A percentile compares a stretch with the other conserved stretches of the same genome.
phyloP scores from a whole-genome alignment of 1,140 invertebrate species.

The Drosophila lowei region DNA sequence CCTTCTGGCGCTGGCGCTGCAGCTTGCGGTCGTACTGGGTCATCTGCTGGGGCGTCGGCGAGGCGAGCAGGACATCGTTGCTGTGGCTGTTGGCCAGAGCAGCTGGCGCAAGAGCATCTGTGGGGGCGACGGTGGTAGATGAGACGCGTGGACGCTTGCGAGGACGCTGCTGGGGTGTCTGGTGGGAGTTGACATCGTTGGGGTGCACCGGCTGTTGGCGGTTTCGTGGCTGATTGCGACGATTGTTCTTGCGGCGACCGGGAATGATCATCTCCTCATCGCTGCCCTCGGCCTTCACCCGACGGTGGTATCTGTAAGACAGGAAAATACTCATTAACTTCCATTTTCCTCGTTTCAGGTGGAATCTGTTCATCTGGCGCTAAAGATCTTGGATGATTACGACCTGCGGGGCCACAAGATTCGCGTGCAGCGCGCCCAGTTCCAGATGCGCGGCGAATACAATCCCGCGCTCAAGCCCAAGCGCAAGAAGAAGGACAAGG shows the following conservation, averaged over 20 bases:
- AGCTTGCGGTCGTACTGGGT: conserved; percentile 69
- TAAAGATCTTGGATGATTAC: conserved; percentile 96
- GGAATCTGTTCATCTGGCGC: conserved; percentile 96
- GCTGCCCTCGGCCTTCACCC: conserved; percentile 75
- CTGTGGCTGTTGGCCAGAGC: neutral
- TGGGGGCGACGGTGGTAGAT: conserved; percentile 16
- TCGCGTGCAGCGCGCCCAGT: conserved; percentile 96
- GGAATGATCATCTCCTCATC: conserved; percentile 74
- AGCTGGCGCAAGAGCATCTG: conserved; percentile 19
- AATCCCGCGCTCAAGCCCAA: conserved; percentile 97
- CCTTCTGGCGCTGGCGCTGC: conserved; percentile 69
- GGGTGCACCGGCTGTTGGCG: conserved; percentile 43
- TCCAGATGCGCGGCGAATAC: conserved; percentile 97
- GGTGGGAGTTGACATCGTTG: conserved; percentile 66
- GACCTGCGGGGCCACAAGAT: conserved; percentile 91
- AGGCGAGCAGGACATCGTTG: conserved; percentile 50
- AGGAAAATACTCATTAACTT: neutral
- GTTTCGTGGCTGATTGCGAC: conserved; percentile 40
- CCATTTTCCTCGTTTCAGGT: conserved; percentile 84
- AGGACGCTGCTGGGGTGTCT: conserved; percentile 13
- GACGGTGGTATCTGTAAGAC: conserved; percentile 60
- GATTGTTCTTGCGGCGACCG: conserved; percentile 39
- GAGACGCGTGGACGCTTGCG: conserved; percentile 43
- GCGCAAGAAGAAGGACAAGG: conserved; percentile 94
- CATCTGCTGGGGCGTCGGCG: conserved; percentile 40